Evolutionary conservation across 2,888 invertebrate genomes (phyloP), one percentile per base, ranked within the genome.

Genomic region (Eupithecia subumbrata): DNA sequence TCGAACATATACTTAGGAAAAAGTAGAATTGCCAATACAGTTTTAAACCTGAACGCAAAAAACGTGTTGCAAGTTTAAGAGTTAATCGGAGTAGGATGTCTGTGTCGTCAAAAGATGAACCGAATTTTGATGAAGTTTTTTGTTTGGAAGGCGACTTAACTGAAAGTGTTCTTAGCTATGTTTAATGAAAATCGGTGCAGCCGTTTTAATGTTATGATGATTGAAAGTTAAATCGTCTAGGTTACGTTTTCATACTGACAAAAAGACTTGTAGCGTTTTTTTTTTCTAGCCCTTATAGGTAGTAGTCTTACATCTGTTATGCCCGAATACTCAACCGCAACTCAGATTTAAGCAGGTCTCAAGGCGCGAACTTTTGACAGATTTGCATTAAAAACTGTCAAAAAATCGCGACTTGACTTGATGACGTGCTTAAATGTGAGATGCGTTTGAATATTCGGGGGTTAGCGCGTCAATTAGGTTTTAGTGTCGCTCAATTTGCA

Each of bases 1-100:
- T 72, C 48, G 30, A 70, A 67, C 72, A 78, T 70, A 67, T 73
- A 69, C 67, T 60, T 45, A 66, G 45, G 34, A 66, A 66, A 52
- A 75, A 14, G 43, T 66, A 72, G 69, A 76, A 16, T 48, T 43
- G 64, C 56, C 56, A 11, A 56, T n/a, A n/a, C 11, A 22, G 56
- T 56, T 56, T 63, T 12, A 0, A 30, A 5, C 30, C 16, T 63
- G 1, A 1, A 45, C 48, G n/a, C 60, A 60, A 63, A 63, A 63
- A 30, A 56, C 9, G 9, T n/a, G n/a, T 56, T 22, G 56, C 11
- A 56, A 56, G 18, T 9, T n/a, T n/a, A 4, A 12, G n/a, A n/a
- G n/a, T 11, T 2, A 11, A 4, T 22, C 11, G 30, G 7, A 14
- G 25, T 63, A 48, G 5, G 25, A 63, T 34, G 34, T 30, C 2